Base-by-base conservation (phyloP, 2,888 invertebrate species). In the Ischnura elegans region DNA sequence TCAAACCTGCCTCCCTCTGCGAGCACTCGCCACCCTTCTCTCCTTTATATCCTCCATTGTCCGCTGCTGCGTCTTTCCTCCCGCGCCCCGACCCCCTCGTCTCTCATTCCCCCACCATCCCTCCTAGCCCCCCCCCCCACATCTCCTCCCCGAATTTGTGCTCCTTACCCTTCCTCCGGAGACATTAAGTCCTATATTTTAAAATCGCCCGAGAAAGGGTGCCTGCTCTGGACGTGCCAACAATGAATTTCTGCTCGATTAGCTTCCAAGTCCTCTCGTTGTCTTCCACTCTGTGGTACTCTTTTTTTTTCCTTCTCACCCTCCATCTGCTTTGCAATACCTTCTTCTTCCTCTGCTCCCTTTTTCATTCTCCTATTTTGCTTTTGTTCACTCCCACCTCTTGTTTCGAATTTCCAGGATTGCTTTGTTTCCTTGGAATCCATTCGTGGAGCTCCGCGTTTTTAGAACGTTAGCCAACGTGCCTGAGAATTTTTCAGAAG, bases 161-260 rank as follows among this genome's bases (percentile, higher is more conserved):
- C 87, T 3, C 55, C 55, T 87, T 87, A 46, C 46, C 46, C 51
- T 55, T 61, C 43, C 61, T 29, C 43, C 61, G 29, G 25, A 61
- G 55, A 43, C 90, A 90, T 90, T 90, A 90, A 61, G 61, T 42
- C 90, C 90, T 90, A 90, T 90, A 90, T 90, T 90, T 90, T 90
- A 90, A 90, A 90, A 90, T 90, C 90, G 90, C 66, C n/a, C 43
- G 36, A 25, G 90, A 90, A 90, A 90, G 66, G 90, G 61, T n/a
- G 90, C 61, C 90, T 90, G 90, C 90, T 90, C 66, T 90, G 61
- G 90, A 90, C 90, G 90, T 90, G 90, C 90, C 90, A 90, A 90
- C 90, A 90, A 90, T 90, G 90, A 90, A 90, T 90, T 90, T 90
- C 90, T 90, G 66, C 90, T 90, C 90, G 90, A 90, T 90, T 90